Evolutionary conservation across 1,140 invertebrate species (phyloP).

Genomic region (Littorina saxatilis): DNA sequence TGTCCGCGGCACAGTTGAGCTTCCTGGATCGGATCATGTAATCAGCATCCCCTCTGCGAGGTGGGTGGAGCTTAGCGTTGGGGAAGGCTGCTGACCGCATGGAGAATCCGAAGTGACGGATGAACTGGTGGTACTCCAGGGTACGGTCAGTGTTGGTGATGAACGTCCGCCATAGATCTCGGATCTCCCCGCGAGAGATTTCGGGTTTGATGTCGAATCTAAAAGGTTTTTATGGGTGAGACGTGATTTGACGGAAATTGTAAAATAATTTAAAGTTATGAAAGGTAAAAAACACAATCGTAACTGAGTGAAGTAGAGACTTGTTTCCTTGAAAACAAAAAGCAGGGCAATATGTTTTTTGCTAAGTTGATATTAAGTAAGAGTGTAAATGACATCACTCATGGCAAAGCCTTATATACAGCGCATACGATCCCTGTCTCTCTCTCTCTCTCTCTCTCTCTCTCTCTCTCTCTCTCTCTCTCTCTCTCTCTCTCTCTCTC

Average conservation of each 20-base stretch:
- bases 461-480: no score
- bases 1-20: conserved; percentile 73
- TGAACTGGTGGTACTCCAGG: conserved; percentile 74
- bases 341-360: no score
- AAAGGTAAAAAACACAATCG: no score
- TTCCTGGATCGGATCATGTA: conserved; percentile 74
- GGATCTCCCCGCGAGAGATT: conserved; percentile 73
- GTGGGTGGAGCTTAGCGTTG: conserved; percentile 74
- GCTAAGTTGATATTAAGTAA: no score
- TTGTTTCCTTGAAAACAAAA: no score
- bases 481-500: no score
- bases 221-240: conserved; percentile 34
- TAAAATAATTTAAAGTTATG: background rate
- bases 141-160: conserved; percentile 74
- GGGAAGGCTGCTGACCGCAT: conserved; percentile 71
- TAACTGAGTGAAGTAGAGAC: no score
- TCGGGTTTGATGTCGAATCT: conserved; percentile 72
- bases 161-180: conserved; percentile 74
- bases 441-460: no score
- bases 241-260: background rate
- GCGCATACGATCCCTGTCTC: no score
- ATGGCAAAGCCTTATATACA: no score
- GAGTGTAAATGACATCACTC: no score
- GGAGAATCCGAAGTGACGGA: conserved; percentile 75
- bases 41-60: conserved; percentile 72